Conservation (phyloP, 1,140 invertebrate species). For the Leptoteleia sp. region DNA sequence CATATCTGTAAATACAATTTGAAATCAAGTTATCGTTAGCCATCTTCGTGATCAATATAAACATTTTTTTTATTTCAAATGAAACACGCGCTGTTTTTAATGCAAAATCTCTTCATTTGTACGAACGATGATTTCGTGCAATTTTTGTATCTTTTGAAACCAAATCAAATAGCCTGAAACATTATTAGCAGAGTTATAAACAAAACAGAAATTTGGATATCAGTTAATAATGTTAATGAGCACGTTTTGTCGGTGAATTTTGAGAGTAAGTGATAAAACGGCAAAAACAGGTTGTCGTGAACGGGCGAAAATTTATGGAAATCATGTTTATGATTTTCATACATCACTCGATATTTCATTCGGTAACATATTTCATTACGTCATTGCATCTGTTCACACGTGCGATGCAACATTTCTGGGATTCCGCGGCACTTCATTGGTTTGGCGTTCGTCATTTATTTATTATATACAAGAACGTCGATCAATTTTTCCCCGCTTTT, state of each 20-base stretch:
- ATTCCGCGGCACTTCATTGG: slow-evolving; percentile 27
- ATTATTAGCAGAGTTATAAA: slow-evolving; percentile 23
- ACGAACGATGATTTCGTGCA: not conserved
- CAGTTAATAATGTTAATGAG: slow-evolving; percentile 40
- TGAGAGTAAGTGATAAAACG: slow-evolving; percentile 21
- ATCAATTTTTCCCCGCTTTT: slow-evolving; percentile 53
- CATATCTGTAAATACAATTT: too few relatives aligned
- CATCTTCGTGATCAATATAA: too few relatives aligned
- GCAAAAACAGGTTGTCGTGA: slow-evolving; percentile 30
- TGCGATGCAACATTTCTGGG: slow-evolving; percentile 23
- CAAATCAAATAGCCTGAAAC: slow-evolving; percentile 17
- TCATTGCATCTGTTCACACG: slow-evolving; percentile 45
- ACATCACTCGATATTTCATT: slow-evolving; percentile 38
- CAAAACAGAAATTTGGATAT: slow-evolving; percentile 24
- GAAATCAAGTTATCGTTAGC: too few relatives aligned
- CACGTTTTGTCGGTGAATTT: slow-evolving; percentile 10
- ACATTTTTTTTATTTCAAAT: not conserved
- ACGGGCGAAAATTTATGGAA: slow-evolving; percentile 46
- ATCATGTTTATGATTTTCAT: slow-evolving; percentile 58
- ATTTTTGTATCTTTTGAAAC: not conserved
- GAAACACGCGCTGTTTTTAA: not conserved
- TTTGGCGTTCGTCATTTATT: slow-evolving; percentile 36
- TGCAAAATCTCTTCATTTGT: not conserved
- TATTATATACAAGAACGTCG: slow-evolving; percentile 25
- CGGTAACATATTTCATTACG: slow-evolving; percentile 45